These are phyloP conservation scores for Myanophis thanlyinensis DNA, from an alignment of 2,113 vertebrate genomes.

Conservation along the genomic window DNA sequence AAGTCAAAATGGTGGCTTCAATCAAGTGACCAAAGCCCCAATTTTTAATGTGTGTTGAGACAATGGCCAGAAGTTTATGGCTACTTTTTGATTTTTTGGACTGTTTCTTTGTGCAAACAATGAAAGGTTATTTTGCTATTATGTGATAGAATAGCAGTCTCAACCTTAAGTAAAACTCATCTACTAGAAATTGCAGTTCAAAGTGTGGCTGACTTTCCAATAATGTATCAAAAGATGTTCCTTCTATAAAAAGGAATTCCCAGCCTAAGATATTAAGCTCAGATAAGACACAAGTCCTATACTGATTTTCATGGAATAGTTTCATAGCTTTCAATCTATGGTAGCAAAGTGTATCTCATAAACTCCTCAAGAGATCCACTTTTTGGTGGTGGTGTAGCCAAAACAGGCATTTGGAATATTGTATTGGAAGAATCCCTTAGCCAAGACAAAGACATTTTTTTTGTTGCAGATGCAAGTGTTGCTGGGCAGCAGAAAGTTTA, in stretches of 20 bases:
- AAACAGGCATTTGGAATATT: not conserved
- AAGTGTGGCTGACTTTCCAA: not conserved
- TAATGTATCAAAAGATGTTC: not conserved
- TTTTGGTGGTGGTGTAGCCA: not conserved
- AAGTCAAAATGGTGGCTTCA: not conserved
- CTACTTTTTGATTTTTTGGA: not conserved
- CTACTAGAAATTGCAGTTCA: not conserved
- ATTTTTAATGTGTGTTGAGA: not conserved
- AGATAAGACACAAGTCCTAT: not conserved
- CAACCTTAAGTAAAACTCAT: not conserved
- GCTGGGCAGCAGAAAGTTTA: not conserved
- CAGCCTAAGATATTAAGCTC: not conserved
- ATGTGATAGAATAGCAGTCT: not conserved
- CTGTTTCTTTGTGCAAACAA: not conserved
- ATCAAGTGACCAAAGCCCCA: not conserved
- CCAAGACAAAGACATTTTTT: not conserved
- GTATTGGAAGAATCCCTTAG: not conserved
- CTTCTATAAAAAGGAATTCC: not conserved
- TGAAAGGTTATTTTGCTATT: not conserved
- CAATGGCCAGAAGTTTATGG: not conserved
- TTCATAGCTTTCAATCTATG: not conserved
- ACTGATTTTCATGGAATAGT: not conserved
- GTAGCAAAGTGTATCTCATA: not conserved
- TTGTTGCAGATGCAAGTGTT: not conserved
- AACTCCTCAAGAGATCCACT: not conserved